Conservation (phyloP, 2,888 invertebrate genomes). For the Cheiracanthium punctorium region DNA sequence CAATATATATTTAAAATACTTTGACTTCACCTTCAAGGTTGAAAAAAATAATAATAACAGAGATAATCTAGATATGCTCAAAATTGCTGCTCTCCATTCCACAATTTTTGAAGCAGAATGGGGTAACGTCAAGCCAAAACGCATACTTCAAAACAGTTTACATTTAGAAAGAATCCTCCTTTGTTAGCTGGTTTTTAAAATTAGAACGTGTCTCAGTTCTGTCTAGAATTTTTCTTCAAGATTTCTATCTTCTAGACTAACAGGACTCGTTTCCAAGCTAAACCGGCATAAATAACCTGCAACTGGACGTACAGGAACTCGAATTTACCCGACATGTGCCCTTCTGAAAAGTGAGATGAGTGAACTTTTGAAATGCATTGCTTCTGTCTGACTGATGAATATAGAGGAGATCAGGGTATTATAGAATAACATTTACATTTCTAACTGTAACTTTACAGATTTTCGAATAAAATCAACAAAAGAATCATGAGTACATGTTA, state of each 20-base stretch:
- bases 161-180: not conserved
- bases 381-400: too few species aligned
- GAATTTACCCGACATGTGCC: not conserved
- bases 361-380: not conserved
- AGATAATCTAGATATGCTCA: too few species aligned
- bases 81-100: too few species aligned
- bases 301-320: not conserved
- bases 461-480: too few species aligned
- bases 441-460: too few species aligned
- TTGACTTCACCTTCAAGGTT: too few species aligned
- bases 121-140: not conserved
- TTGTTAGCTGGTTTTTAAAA: not conserved
- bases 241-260: not conserved
- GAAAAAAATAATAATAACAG: too few species aligned
- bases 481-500: too few species aligned
- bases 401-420: too few species aligned
- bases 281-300: not conserved
- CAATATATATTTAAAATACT: too few species aligned
- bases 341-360: not conserved
- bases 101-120: not conserved
- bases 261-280: not conserved
- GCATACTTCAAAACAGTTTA: not conserved
- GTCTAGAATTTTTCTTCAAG: not conserved
- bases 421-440: too few species aligned
- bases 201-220: not conserved